Base-by-base conservation (phyloP, 1,140 invertebrate species). In the Pseudomyrmex cubaensis region DNA sequence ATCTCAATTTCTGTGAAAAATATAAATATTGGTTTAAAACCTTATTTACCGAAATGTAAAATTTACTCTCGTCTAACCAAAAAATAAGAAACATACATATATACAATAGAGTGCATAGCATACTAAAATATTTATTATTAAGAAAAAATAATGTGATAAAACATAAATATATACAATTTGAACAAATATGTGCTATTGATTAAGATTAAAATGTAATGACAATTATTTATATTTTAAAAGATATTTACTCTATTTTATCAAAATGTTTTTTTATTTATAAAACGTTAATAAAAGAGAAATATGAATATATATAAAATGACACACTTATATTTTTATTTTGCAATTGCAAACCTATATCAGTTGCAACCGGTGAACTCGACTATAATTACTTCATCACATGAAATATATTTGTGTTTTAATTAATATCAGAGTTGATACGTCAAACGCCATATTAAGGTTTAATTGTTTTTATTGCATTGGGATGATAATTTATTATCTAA, bases 401-500 rank as follows among this genome's bases (percentile, higher is more conserved):
- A 70, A 50, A 59, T 61, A 46, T 22, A 50, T 59, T 59, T 48
- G 46, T 7, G 70, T 7, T 35, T 80, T 35, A 80, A 80, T 80
- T 13, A 59, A 59, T 59, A 50, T 17, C 1, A 15, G 52, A 67
- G 67, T 72, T 56, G 48, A 59, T 59, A 48, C 22, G 44, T 56
- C 44, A 15, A 15, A 59, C 20, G 57, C 10, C 4, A 46, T 52
- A 13, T 73, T 63, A 62, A 50, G n/a, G 56, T 64, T 70, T 70
- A 70, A 48, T 50, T 25, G 52, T 7, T 80, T 80, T 70, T 46
- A 22, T 59, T 72, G 48, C 50, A 4, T 22, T 12, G 12, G 20
- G 7, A 44, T 80, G 10, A 52, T 78, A 70, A 78, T 78, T 78
- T 78, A 78, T 78, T 78, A 61, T 20, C 17, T 52, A 2, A 52